These are phyloP conservation scores for Oscheius myriophilus DNA, from an alignment of 2,888 invertebrate genomes.

Conservation along the genomic window DNA sequence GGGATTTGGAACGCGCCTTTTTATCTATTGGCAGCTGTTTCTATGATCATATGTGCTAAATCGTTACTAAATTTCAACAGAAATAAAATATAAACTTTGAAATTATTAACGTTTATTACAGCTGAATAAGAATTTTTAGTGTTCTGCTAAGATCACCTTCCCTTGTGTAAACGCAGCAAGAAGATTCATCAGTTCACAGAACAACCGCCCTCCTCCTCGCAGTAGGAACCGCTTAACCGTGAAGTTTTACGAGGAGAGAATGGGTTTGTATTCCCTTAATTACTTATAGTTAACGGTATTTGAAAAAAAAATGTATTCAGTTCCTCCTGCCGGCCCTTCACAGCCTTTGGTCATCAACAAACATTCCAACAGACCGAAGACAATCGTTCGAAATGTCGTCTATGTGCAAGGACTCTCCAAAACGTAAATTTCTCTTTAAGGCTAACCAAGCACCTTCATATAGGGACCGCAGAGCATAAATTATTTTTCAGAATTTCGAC, in stretches of 20 bases:
- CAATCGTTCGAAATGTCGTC: constrained; percentile 19
- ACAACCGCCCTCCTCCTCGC: background rate
- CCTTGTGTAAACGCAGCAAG: background rate
- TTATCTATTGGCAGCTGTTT: too few species aligned
- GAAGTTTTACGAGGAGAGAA: background rate
- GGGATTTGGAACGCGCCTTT: too few species aligned
- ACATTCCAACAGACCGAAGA: constrained; percentile 13
- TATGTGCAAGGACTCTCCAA: constrained; percentile 19
- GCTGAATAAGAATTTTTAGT: background rate
- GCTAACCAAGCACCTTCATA: too few species aligned
- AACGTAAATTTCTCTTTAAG: background rate
- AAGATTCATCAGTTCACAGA: background rate
- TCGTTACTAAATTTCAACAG: too few species aligned
- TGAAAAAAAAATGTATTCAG: background rate
- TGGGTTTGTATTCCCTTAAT: background rate
- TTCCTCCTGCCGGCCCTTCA: background rate
- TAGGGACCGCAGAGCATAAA: too few species aligned
- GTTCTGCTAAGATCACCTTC: constrained; percentile 3
- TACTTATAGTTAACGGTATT: background rate
- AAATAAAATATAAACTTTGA: too few species aligned
- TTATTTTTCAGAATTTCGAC: too few species aligned
- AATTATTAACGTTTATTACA: background rate
- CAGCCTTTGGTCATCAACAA: constrained; percentile 14
- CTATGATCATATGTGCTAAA: too few species aligned
- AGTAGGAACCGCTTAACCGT: constrained; percentile 1